phyloP scores from a whole-genome alignment of 35 echinoderm and acorn worm species.

The Amphiura filiformis region DNA sequence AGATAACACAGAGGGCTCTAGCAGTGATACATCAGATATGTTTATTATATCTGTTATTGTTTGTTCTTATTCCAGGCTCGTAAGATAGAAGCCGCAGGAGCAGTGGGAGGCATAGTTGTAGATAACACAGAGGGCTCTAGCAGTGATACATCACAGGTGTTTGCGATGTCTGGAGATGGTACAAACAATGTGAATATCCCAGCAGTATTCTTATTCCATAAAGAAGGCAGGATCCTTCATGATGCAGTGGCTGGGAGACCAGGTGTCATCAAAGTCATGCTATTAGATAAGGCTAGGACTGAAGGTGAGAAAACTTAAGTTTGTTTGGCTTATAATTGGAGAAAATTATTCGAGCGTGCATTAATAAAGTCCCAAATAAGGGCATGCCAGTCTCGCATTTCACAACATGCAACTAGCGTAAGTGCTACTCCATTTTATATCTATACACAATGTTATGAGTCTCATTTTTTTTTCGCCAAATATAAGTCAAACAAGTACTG shows the following conservation, averaged over 20 bases:
- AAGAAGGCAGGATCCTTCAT: slow-evolving; percentile 75
- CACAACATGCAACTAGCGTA: no score
- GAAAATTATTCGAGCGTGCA: no score
- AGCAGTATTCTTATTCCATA: slow-evolving; percentile 81
- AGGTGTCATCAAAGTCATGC: slow-evolving; percentile 41
- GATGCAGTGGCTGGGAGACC: slow-evolving; percentile 52
- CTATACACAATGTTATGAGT: no score
- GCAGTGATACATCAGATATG: slow-evolving; percentile 64
- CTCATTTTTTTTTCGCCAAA: no score
- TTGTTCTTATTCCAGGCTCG: slow-evolving; percentile 79
- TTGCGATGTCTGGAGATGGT: slow-evolving; percentile 97
- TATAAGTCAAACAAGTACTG: neutral
- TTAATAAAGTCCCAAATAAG: neutral
- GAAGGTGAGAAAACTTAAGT: slow-evolving; percentile 10
- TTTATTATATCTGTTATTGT: slow-evolving; percentile 98
- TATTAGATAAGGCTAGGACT: slow-evolving; percentile 69
- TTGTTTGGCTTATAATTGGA: no score
- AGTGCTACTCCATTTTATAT: neutral
- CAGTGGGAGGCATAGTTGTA: slow-evolving; percentile 74
- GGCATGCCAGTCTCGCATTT: neutral
- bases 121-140: slow-evolving; percentile 72
- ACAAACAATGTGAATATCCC: slow-evolving; percentile 74
- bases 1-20: slow-evolving; percentile 69
- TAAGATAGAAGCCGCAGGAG: slow-evolving; percentile 64
- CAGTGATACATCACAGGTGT: slow-evolving; percentile 67